Evolutionary conservation across 2,113 vertebrate genomes (phyloP).

Genomic region (Argyrosomus japonicus): DNA sequence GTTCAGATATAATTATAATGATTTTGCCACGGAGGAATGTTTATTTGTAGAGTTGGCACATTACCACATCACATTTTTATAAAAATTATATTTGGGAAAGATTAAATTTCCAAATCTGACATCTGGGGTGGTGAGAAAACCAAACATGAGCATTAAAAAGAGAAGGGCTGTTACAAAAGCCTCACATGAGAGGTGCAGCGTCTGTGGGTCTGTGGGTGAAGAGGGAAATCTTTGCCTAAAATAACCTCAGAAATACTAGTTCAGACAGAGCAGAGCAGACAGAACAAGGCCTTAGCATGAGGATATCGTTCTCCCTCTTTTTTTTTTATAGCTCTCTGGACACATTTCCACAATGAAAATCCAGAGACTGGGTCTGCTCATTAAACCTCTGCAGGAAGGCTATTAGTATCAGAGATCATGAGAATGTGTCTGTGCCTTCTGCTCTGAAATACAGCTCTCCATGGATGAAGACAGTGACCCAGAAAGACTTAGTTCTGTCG

Average conservation of each 20-base stretch:
- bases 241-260: constrained; percentile 46
- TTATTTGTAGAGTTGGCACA: constrained; percentile 67
- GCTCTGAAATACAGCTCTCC: constrained; percentile 45
- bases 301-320: constrained; percentile 38
- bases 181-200: constrained; percentile 21
- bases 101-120: constrained; percentile 64
- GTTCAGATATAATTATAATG: constrained; percentile 37
- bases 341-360: constrained; percentile 44
- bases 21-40: constrained; percentile 54
- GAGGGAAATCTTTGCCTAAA: constrained; percentile 48
- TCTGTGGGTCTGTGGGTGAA: constrained; percentile 45
- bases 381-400: constrained; percentile 60
- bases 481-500: constrained; percentile 52
- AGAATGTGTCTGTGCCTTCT: constrained; percentile 46
- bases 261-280: constrained; percentile 44
- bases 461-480: constrained; percentile 49
- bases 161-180: constrained; percentile 34
- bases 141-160: constrained; percentile 50
- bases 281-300: constrained; percentile 38
- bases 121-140: constrained; percentile 59
- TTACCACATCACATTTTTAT: constrained; percentile 50
- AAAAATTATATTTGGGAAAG: constrained; percentile 66
- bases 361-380: constrained; percentile 42
- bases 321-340: constrained; percentile 27
- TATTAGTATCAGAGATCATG: constrained; percentile 64